Base-by-base conservation (phyloP, 2,797 vertebrate species). In the Antennarius maculatus region DNA sequence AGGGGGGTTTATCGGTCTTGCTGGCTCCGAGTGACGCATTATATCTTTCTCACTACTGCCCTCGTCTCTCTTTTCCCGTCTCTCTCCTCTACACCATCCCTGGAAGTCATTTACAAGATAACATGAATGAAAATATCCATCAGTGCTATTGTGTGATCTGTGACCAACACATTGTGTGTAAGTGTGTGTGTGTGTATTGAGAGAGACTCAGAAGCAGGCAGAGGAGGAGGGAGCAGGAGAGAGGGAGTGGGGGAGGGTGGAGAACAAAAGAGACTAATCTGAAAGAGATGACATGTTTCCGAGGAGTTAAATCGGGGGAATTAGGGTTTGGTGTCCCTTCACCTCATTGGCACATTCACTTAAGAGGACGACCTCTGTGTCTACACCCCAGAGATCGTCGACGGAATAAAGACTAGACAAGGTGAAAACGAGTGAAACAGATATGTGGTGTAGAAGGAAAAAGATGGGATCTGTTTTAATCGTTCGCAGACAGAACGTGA, bases 201-300 rank as follows among this genome's bases (percentile, higher is more conserved):
- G 73, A 69, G 73, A 76, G 69, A 57, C 15, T 47, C 58, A 65
- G 54, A 62, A 61, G 74, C 23, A 61, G 31, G 43, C 9, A 49
- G 58, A 55, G 48, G 60, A 61, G 55, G 67, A 45, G 47, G 23
- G 42, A 70, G 55, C 27, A 52, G 45, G 66, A 28, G 18, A 48
- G 61, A 53, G 82, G 48, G 78, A 56, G 63, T 61, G 61, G 69
- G 67, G 80, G 81, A 80, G 85, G 83, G 76, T 64, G 14, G 84
- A 91, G 89, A 92, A 93, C 90, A 93, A 93, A 92, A 92, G 90
- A 90, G 86, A 90, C 86, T 91, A 93, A 94, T 93, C 92, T 91
- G 86, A 91, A 88, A 84, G 86, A 91, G 90, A 92, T 91, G 91
- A 92, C 90, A 91, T 91, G 91, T 91, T 92, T 93, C 76, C 42